Evolutionary conservation across 1,140 invertebrate species (phyloP).

Genomic region (Panagrolaimus sp.): DNA sequence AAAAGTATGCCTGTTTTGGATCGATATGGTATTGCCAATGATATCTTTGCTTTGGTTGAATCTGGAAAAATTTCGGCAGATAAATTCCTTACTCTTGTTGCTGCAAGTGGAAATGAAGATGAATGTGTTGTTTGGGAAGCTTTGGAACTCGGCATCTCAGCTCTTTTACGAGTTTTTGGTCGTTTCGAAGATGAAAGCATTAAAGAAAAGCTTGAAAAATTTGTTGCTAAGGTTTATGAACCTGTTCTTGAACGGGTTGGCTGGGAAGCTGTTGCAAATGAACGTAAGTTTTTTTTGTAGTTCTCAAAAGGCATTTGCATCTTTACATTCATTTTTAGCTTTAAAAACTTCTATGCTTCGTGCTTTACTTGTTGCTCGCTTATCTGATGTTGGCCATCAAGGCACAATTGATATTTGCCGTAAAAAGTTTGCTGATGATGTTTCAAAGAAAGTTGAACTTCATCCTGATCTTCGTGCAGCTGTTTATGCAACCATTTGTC

Average conservation of each 20-base stretch:
- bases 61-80: slow-evolving; percentile 41
- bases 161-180: slow-evolving; percentile 25
- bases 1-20: slow-evolving; percentile 78
- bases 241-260: slow-evolving; percentile 60
- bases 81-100: slow-evolving; percentile 51
- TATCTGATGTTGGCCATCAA: slow-evolving; percentile 75
- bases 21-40: slow-evolving; percentile 80
- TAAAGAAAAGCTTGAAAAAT: slow-evolving; percentile 57
- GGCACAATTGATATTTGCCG: slow-evolving; percentile 71
- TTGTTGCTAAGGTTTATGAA: slow-evolving; percentile 55
- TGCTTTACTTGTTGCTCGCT: slow-evolving; percentile 74
- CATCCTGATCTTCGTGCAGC: slow-evolving; percentile 78
- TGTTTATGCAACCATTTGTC: slow-evolving; percentile 77
- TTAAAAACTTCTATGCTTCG: slow-evolving; percentile 74
- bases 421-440: slow-evolving; percentile 70
- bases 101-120: slow-evolving; percentile 44
- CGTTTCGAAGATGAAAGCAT: slow-evolving; percentile 44
- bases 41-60: slow-evolving; percentile 76
- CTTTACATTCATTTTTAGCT: slow-evolving; percentile 27
- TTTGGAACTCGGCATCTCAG: slow-evolving; percentile 33
- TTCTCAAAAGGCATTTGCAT: slow-evolving; percentile 18
- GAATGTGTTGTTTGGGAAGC: slow-evolving; percentile 56
- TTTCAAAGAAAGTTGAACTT: slow-evolving; percentile 66
- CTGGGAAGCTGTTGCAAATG: slow-evolving; percentile 60
- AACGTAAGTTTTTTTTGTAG: slow-evolving; percentile 53